Conservation (phyloP, 2,113 vertebrate genomes). For the Esox niger region DNA sequence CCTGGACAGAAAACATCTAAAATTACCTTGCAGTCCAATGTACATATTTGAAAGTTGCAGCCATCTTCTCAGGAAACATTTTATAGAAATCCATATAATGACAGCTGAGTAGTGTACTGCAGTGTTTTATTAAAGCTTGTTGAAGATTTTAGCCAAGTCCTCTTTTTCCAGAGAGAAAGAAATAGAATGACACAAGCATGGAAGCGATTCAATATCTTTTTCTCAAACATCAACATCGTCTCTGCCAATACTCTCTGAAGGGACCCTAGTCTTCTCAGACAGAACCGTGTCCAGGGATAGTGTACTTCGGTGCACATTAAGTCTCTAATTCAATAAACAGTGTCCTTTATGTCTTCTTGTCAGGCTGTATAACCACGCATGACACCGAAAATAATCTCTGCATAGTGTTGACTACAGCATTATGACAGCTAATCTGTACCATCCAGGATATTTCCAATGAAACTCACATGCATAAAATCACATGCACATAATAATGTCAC, state of each 20-base stretch:
- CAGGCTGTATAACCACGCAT: not conserved
- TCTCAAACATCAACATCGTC: slow-evolving; percentile 17
- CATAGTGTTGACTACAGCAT: not conserved
- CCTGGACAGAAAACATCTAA: too few species aligned
- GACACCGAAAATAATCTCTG: too few species aligned
- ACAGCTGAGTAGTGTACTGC: too few species aligned
- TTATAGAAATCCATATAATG: too few species aligned
- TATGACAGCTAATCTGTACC: too few species aligned
- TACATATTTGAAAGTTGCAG: too few species aligned
- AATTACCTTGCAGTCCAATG: too few species aligned
- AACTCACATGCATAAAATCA: not conserved
- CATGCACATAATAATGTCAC: not conserved
- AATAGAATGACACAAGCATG: not conserved
- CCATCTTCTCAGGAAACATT: too few species aligned
- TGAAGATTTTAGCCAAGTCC: slow-evolving; percentile 12
- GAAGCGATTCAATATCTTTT: slow-evolving; percentile 8
- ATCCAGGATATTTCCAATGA: not conserved
- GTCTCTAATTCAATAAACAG: slow-evolving; percentile 21
- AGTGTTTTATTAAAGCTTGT: not conserved
- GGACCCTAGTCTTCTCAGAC: slow-evolving; percentile 14
- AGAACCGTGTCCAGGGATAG: slow-evolving; percentile 20
- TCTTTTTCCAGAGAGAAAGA: slow-evolving; percentile 12
- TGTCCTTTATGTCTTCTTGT: slow-evolving; percentile 10
- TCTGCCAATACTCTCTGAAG: slow-evolving; percentile 12
- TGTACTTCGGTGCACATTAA: slow-evolving; percentile 25